Evolutionary conservation across 1,140 invertebrate genomes (phyloP).

Genomic region (Ladona fulva): DNA sequence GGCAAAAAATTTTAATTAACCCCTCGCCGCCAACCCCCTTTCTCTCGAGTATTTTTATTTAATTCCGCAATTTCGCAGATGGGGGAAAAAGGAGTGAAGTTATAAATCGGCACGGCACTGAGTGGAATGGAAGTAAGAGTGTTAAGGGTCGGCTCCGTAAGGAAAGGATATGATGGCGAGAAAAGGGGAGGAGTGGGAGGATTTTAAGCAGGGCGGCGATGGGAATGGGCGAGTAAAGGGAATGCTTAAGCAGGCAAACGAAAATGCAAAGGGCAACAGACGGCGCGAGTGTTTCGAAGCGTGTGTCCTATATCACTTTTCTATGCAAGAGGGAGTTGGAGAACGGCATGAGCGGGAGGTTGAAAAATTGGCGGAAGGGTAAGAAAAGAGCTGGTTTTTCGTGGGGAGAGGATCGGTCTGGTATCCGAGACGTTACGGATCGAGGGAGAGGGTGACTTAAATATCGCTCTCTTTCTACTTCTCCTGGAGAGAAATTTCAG

Average conservation of each 20-base stretch:
- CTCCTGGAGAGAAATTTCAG: too few species aligned
- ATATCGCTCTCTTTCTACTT: too few species aligned
- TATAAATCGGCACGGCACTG: background rate
- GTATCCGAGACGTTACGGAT: too few species aligned
- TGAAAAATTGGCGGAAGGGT: background rate
- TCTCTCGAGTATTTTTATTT: background rate
- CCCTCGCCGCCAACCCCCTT: background rate
- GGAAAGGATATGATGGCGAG: too few species aligned
- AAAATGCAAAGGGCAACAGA: background rate
- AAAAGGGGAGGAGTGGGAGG: background rate
- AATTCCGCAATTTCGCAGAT: background rate
- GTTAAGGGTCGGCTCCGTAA: background rate
- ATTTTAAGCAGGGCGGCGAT: too few species aligned
- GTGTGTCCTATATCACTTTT: slow-evolving; percentile 5
- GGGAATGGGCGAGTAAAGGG: background rate
- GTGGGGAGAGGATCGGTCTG: too few species aligned
- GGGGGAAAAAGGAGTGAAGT: background rate
- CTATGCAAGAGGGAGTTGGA: too few species aligned
- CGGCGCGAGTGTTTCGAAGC: background rate
- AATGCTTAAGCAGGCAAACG: slow-evolving; percentile 4
- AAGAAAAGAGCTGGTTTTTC: background rate
- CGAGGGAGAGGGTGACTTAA: too few species aligned
- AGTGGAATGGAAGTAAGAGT: background rate
- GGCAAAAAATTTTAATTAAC: background rate
- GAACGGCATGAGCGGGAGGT: background rate